Conservation (phyloP, 2,888 invertebrate genomes). For the Julus scandinavius region DNA sequence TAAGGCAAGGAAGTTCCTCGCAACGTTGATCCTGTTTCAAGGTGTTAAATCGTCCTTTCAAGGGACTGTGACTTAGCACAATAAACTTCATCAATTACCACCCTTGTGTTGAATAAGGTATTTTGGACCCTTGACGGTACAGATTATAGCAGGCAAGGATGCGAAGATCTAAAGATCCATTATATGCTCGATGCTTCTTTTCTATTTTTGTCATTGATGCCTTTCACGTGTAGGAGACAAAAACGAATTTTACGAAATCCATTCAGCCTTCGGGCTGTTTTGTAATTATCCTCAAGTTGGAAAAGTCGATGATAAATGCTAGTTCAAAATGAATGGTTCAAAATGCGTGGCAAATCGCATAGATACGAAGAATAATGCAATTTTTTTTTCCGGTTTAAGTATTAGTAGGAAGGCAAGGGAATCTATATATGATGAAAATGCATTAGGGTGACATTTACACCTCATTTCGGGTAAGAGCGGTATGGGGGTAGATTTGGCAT, state of each 20-base stretch:
- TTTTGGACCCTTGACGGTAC: conserved; percentile 1
- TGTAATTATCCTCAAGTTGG: neutral
- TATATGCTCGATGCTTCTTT: neutral
- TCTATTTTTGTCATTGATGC: neutral
- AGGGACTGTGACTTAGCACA: neutral
- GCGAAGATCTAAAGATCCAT: neutral
- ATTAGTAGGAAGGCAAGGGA: too few species aligned
- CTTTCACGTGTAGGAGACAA: neutral
- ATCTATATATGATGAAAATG: too few species aligned
- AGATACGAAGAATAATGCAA: too few species aligned
- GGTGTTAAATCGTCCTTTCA: neutral
- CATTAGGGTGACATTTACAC: too few species aligned
- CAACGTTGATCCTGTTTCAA: neutral
- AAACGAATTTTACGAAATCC: neutral
- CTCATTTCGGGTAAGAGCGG: too few species aligned
- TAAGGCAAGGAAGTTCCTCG: too few species aligned
- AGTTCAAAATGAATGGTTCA: neutral
- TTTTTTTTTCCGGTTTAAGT: too few species aligned
- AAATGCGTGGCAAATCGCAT: too few species aligned
- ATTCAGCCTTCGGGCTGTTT: neutral
- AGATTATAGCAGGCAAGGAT: neutral
- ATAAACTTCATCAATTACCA: conserved; percentile 15
- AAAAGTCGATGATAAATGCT: neutral
- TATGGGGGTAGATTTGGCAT: too few species aligned
- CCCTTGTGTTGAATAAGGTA: neutral